A percentile compares a stretch with the other conserved stretches of the same genome.
Evolutionary conservation across 2,113 vertebrate species (phyloP).

Genomic region (Agapornis roseicollis): DNA sequence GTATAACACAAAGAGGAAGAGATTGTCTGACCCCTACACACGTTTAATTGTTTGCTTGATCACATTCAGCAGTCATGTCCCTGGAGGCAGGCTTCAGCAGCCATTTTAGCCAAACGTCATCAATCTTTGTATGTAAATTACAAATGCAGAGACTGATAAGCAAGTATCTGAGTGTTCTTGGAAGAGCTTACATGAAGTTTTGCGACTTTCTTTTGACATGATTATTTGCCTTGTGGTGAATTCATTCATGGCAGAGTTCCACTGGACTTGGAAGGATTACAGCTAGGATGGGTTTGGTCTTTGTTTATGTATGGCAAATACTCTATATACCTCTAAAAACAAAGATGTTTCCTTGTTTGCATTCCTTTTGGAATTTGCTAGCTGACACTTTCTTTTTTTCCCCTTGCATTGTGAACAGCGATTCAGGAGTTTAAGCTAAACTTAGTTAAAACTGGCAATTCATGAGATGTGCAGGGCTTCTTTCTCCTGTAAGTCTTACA

Average conservation of each 20-base stretch:
- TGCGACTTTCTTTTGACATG: background rate
- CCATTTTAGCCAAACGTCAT: constrained; percentile 13
- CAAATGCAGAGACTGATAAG: background rate
- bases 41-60: constrained; percentile 32
- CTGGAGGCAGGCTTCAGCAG: background rate
- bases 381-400: background rate
- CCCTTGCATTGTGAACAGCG: background rate
- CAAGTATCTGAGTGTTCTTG: background rate
- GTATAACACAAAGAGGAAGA: background rate
- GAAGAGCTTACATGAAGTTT: background rate
- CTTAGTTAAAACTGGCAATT: background rate
- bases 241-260: background rate
- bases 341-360: background rate
- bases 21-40: background rate
- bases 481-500: background rate
- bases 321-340: background rate
- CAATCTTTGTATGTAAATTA: background rate
- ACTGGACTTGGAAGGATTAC: background rate
- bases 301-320: background rate
- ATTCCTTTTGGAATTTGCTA: background rate
- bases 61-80: background rate
- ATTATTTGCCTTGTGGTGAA: background rate
- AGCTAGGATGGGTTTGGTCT: background rate
- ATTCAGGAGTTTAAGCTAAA: background rate
- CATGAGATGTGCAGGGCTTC: background rate